Evolutionary conservation across 2,113 vertebrate species (phyloP).

Genomic region (Henicopernis longicauda): DNA sequence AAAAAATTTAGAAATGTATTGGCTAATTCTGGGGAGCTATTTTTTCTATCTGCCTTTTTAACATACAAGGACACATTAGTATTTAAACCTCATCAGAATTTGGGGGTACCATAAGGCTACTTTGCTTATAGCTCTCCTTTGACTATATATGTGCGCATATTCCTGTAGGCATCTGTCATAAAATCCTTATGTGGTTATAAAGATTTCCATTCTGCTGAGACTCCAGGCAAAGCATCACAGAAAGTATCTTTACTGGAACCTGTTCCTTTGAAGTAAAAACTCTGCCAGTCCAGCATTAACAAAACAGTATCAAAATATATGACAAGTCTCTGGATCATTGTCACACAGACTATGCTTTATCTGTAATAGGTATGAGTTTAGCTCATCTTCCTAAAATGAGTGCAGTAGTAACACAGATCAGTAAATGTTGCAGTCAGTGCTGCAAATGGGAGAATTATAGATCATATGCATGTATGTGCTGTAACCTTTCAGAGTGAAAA

Average conservation of each 20-base stretch:
- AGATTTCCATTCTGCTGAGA: slow-evolving; percentile 12
- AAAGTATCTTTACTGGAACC: neutral
- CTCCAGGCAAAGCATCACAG: neutral
- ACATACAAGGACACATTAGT: neutral
- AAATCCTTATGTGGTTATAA: neutral
- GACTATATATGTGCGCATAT: neutral
- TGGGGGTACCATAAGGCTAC: neutral
- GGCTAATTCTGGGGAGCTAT: neutral
- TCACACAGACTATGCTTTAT: neutral
- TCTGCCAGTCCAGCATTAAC: neutral
- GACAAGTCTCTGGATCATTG: neutral
- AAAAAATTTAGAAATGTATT: neutral
- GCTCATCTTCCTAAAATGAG: neutral
- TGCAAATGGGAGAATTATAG: slow-evolving; percentile 40
- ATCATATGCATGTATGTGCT: neutral
- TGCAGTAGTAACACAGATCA: neutral
- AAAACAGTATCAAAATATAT: slow-evolving; percentile 11
- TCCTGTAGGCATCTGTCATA: slow-evolving; percentile 18
- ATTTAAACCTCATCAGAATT: neutral
- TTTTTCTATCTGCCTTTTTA: neutral
- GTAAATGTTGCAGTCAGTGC: slow-evolving; percentile 4
- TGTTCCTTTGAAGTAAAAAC: neutral
- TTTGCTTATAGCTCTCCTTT: neutral
- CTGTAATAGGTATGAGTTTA: neutral
- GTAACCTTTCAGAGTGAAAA: slow-evolving; percentile 39